phyloP scores from a whole-genome alignment of 2,113 vertebrate species.

The Vidua chalybeata region DNA sequence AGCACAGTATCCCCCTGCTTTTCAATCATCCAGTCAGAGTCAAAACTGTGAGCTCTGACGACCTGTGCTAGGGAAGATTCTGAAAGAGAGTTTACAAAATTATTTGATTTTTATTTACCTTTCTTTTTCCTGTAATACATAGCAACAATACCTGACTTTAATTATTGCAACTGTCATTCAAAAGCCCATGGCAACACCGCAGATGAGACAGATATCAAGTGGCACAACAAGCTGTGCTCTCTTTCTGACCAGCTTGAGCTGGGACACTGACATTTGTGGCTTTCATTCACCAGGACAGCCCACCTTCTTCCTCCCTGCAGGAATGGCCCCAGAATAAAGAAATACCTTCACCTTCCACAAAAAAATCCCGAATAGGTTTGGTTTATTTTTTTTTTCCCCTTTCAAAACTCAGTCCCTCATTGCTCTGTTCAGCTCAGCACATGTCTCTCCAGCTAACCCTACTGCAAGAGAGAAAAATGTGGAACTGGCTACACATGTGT shows the following conservation, averaged over 20 bases:
- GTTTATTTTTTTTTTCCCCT: no score
- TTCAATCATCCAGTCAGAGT: background rate
- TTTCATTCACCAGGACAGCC: background rate
- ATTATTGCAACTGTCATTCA: background rate
- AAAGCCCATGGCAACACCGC: background rate
- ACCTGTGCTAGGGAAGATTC: background rate
- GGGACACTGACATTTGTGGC: background rate
- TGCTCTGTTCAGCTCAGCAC: background rate
- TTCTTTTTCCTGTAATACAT: background rate
- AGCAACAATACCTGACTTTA: background rate
- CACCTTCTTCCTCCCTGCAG: background rate
- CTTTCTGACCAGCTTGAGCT: background rate
- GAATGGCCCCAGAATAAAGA: background rate
- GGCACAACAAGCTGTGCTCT: conserved; percentile 36
- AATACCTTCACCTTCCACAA: background rate
- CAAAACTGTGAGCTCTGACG: background rate
- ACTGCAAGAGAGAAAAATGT: background rate
- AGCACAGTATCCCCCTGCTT: background rate
- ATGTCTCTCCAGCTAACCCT: background rate
- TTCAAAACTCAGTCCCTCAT: background rate
- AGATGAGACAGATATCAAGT: conserved; percentile 7
- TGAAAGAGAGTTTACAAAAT: background rate
- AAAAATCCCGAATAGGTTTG: background rate
- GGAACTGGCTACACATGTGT: background rate
- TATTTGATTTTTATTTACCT: background rate